A percentile compares a stretch with the other conserved stretches of the same genome.
These are phyloP conservation scores for Albula goreensis DNA, from an alignment of 2,113 vertebrate genomes.

Conservation along the genomic window DNA sequence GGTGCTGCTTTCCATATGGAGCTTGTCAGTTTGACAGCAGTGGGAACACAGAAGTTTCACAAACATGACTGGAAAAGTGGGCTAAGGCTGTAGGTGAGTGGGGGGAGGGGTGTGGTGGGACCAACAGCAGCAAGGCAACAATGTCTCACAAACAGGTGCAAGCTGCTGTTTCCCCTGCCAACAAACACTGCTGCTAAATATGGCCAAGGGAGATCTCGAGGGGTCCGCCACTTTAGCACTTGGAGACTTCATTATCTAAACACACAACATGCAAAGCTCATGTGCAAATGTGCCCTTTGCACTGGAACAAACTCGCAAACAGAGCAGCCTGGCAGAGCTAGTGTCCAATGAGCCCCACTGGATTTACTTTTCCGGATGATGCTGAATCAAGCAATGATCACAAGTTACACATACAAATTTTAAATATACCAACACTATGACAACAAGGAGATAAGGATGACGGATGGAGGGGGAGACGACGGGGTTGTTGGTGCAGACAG, in stretches of 20 bases:
- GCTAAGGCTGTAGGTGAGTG: neutral
- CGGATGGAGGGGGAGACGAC: neutral
- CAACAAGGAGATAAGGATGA: neutral
- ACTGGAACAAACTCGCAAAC: neutral
- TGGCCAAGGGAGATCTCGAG: no score
- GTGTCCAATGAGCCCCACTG: neutral
- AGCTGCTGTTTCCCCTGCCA: neutral
- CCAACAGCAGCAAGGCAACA: neutral
- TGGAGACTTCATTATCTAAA: neutral
- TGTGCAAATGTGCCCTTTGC: neutral
- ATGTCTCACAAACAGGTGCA: neutral
- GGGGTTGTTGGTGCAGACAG: neutral
- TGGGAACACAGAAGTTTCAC: no score
- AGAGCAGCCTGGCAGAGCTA: neutral
- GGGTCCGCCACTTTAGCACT: neutral
- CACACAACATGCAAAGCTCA: neutral
- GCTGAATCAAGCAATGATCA: neutral
- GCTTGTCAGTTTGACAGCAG: no score
- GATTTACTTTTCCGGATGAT: neutral
- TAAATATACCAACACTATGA: neutral
- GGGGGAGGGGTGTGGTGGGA: neutral
- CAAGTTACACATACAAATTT: neutral
- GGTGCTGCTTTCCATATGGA: no score
- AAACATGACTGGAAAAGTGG: neutral
- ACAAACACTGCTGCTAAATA: slow-evolving; percentile 5